Evolutionary conservation across 2,113 vertebrate species (phyloP).

Genomic region (Odocoileus virginianus): DNA sequence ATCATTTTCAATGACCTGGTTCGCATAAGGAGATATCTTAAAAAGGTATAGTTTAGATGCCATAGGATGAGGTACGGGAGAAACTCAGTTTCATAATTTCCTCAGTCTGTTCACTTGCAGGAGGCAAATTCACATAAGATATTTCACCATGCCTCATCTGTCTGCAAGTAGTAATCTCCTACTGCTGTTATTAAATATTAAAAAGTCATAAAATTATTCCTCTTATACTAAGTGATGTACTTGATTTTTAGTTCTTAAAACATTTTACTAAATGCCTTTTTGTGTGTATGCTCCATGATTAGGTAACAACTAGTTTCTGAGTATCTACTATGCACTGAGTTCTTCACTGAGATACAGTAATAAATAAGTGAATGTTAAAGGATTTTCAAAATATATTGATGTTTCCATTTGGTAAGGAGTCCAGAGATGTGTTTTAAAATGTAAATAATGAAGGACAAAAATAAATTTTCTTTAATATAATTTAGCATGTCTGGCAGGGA

Average conservation of each 20-base stretch:
- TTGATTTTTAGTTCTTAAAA: background rate
- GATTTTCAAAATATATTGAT: background rate
- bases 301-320: background rate
- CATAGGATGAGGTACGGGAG: background rate
- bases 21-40: background rate
- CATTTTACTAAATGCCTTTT: background rate
- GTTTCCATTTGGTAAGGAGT: background rate
- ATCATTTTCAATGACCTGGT: conserved; percentile 18
- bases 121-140: background rate
- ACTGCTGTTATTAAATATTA: background rate
- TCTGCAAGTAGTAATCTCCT: background rate
- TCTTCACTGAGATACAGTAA: background rate
- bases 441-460: background rate
- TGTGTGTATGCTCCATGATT: background rate
- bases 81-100: background rate
- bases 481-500: background rate
- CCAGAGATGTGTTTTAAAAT: background rate
- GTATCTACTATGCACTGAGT: background rate
- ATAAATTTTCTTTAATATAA: background rate
- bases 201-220: background rate
- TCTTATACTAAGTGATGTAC: background rate
- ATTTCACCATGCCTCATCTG: background rate
- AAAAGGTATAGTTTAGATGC: background rate
- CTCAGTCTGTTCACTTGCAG: background rate
- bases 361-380: background rate